Base-by-base conservation (phyloP, 2,113 vertebrate species). In the Amazona guildingii region DNA sequence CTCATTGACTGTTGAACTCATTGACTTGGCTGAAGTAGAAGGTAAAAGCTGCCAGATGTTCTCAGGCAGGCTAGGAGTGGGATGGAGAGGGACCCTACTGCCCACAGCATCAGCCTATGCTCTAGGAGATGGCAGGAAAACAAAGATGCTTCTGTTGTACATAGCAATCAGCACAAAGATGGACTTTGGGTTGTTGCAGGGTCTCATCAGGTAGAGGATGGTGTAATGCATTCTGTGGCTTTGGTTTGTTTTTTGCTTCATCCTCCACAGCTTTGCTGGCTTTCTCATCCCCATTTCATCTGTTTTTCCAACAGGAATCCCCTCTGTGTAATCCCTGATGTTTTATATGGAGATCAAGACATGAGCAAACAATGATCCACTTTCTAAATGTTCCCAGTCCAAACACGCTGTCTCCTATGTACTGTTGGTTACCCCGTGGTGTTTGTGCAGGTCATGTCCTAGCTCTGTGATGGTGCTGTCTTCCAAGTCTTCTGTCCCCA, bases 371-470 rank as follows among this genome's bases (percentile, higher is more conserved):
- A 46, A 39, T 39, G 57, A 66, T 83, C 17, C 23, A 8, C 55
- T 46, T 41, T 81, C 46, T 44, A 33, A 28, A 43, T 31, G 10
- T 59, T 83, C 19, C 20, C 67, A 66, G 33, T 15, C 13, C 66
- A 68, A 72, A 46, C 20, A 39, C 1, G 0, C 13, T 66, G 17
- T 48, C 31, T 59, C 52, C 41, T 52, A 0, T 2, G 8, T 70
- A 29, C 68, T 54, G 31, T 39, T 81, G 23, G 31, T 63, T 55
- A 43, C 39, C 6, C 51, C 16, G 19, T 79, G 52, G 9, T 55
- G 46, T 1, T 0, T n/a, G 33, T 51, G 67, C 52, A 52, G 23
- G 55, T 57, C 33, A 12, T 6, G 3, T 66, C 55, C 44, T 39
- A 48, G 63, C 57, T 25, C 67, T 76, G 12, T 31, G 35, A 23